These are phyloP conservation scores for Brienomyrus longianalis DNA, from an alignment of 2,113 vertebrate species.

Conservation along the genomic window DNA sequence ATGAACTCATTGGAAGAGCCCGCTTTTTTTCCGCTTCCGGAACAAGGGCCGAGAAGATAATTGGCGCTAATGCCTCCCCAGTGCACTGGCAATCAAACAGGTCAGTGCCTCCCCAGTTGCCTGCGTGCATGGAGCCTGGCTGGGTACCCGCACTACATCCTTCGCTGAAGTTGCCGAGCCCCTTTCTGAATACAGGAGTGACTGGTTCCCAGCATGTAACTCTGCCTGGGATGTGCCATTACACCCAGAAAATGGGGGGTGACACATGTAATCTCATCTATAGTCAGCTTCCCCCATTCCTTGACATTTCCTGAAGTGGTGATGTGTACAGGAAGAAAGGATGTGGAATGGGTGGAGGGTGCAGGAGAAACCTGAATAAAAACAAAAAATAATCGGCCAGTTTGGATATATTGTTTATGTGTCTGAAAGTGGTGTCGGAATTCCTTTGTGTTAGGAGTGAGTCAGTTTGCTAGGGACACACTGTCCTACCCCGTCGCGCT, in stretches of 20 bases:
- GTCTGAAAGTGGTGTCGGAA: neutral
- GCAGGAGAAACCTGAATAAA: neutral
- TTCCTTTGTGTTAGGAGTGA: neutral
- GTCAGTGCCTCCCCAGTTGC: constrained; percentile 32
- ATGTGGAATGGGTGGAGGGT: neutral
- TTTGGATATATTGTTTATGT: neutral
- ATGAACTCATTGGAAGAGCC: constrained; percentile 29
- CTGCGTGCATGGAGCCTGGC: neutral
- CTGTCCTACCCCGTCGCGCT: neutral
- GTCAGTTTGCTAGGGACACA: neutral
- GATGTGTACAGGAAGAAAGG: neutral
- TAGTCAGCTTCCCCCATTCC: neutral
- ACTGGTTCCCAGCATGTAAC: neutral
- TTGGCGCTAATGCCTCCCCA: constrained; percentile 12
- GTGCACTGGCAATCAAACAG: constrained; percentile 29
- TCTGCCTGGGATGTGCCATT: neutral
- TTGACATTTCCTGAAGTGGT: neutral
- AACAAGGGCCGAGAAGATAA: constrained; percentile 25
- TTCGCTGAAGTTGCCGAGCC: neutral
- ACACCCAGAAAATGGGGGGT: neutral
- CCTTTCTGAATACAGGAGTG: neutral
- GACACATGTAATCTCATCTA: neutral
- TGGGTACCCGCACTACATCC: neutral
- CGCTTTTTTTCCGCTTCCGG: constrained; percentile 21
- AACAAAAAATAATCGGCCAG: neutral